These are phyloP conservation scores for Rhaphigaster nebulosa DNA, from an alignment of 2,888 invertebrate genomes.

Conservation along the genomic window DNA sequence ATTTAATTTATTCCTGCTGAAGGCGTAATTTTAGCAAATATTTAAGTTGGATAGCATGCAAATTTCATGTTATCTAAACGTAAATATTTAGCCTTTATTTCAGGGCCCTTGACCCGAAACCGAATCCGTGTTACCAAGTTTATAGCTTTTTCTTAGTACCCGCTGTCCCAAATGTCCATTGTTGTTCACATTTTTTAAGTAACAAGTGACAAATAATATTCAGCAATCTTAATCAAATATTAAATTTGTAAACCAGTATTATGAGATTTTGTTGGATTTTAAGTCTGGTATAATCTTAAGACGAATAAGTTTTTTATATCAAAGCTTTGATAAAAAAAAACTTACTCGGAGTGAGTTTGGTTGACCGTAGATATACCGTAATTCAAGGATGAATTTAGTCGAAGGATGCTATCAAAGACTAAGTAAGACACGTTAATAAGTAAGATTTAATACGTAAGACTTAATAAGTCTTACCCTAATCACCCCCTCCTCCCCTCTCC, in stretches of 20 bases:
- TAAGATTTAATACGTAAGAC: too few relatives aligned
- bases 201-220: background rate
- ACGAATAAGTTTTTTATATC: too few relatives aligned
- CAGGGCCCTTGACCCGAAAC: background rate
- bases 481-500: too few relatives aligned
- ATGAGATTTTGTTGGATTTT: background rate
- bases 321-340: too few relatives aligned
- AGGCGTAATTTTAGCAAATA: background rate
- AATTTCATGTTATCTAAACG: background rate
- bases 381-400: too few relatives aligned
- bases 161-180: background rate
- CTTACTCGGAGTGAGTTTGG: too few relatives aligned
- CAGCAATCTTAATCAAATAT: background rate
- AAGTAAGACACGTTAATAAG: too few relatives aligned
- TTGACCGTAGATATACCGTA: too few relatives aligned
- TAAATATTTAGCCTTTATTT: background rate
- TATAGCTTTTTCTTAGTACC: conserved; percentile 7
- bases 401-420: too few relatives aligned
- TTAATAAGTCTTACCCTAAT: too few relatives aligned
- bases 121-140: background rate
- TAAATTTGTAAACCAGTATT: background rate
- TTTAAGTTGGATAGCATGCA: background rate
- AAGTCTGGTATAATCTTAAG: too few relatives aligned
- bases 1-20: background rate
- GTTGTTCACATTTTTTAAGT: background rate